A percentile compares a stretch with the other conserved stretches of the same genome.
Conservation (phyloP, 2,113 vertebrate genomes). For the Vanacampus margaritifer region DNA sequence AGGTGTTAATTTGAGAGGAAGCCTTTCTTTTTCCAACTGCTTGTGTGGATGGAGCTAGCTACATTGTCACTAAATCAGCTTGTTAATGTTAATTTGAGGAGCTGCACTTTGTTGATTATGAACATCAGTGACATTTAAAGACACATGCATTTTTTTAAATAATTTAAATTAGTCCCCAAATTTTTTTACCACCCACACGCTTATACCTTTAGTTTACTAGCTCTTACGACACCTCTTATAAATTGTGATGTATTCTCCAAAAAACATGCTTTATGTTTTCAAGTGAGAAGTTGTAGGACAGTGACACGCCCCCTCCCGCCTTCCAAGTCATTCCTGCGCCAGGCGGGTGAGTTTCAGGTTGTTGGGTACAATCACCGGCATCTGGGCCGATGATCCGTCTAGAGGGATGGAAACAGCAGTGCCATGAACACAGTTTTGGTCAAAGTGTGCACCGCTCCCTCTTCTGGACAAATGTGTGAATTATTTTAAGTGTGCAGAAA, state of each 20-base stretch:
- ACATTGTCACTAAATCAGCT: no score
- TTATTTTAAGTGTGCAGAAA: constrained; percentile 8
- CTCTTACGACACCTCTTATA: neutral
- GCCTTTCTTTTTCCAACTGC: no score
- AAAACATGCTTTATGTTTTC: constrained; percentile 17
- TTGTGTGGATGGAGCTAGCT: no score
- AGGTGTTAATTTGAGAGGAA: no score
- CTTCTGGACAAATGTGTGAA: constrained; percentile 24
- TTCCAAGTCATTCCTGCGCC: constrained; percentile 18
- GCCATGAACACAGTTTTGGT: constrained; percentile 14
- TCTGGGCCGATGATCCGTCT: constrained; percentile 16
- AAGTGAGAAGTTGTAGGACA: constrained; percentile 74
- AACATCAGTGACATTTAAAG: no score
- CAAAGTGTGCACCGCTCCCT: constrained; percentile 5
- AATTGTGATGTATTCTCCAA: constrained; percentile 9
- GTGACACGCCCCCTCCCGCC: constrained; percentile 1
- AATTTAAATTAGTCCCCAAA: no score
- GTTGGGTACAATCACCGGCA: constrained; percentile 24
- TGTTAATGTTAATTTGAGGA: no score
- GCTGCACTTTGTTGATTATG: no score
- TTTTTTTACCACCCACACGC: neutral
- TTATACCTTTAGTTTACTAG: no score
- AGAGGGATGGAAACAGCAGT: constrained; percentile 21
- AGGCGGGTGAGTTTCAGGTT: neutral
- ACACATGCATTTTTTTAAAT: no score